Conservation (phyloP, 2,888 invertebrate species). For the Yponomeuta sedellus region DNA sequence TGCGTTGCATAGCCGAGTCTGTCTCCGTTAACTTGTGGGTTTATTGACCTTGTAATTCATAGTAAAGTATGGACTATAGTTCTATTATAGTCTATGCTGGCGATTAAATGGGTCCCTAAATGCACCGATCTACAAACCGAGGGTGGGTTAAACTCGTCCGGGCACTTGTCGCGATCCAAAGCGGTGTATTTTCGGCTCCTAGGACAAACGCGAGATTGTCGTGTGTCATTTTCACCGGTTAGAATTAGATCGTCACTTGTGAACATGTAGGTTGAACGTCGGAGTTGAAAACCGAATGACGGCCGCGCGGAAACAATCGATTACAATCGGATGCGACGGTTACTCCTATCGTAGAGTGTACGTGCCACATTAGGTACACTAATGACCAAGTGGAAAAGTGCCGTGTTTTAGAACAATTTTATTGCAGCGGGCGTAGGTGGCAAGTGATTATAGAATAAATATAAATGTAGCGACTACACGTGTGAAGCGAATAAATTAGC, state of each 20-base stretch:
- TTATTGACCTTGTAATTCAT: too few species aligned
- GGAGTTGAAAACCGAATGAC: not conserved
- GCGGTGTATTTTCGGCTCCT: constrained; percentile 40
- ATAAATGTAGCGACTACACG: not conserved
- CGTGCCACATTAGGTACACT: not conserved
- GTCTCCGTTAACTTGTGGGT: too few species aligned
- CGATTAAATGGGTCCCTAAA: constrained; percentile 36
- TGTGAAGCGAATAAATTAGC: not conserved
- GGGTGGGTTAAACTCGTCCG: constrained; percentile 32
- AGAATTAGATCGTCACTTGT: constrained; percentile 6
- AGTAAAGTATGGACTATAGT: too few species aligned
- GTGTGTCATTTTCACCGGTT: constrained; percentile 8
- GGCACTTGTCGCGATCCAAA: constrained; percentile 23
- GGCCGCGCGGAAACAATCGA: constrained; percentile 1
- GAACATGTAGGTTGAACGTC: not conserved
- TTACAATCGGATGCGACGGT: not conserved
- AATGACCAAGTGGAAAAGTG: not conserved
- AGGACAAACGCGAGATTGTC: constrained; percentile 12
- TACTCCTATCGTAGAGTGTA: not conserved
- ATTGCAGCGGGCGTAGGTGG: not conserved
- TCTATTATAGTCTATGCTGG: too few species aligned
- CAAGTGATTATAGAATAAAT: not conserved
- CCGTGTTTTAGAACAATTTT: not conserved
- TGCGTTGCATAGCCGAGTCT: too few species aligned
- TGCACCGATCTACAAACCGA: constrained; percentile 37